Conservation (phyloP, 2,888 invertebrate genomes). For the Drosophila mulleri region DNA sequence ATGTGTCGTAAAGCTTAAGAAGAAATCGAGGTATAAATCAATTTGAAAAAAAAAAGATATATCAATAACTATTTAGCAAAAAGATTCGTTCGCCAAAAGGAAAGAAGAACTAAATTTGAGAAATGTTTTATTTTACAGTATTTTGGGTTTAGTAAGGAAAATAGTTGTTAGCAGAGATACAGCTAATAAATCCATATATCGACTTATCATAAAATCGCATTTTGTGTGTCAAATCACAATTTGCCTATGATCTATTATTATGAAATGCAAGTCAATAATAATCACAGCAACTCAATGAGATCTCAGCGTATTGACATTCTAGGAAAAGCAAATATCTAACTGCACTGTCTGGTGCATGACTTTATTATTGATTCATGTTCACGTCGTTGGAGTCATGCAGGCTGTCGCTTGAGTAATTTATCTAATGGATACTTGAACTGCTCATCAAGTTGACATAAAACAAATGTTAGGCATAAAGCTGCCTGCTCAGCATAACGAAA, state of each 20-base stretch:
- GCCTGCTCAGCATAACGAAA: slow-evolving; percentile 66
- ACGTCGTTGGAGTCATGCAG: slow-evolving; percentile 33
- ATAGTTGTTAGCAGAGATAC: too few species aligned
- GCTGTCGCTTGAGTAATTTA: slow-evolving; percentile 51
- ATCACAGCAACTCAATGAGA: background rate
- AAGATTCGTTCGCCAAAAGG: too few species aligned
- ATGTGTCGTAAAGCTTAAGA: background rate
- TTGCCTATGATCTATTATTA: too few species aligned
- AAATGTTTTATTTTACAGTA: too few species aligned
- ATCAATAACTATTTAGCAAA: too few species aligned
- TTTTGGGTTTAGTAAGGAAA: too few species aligned
- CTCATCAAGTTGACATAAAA: slow-evolving; percentile 73
- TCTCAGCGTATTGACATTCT: too few species aligned
- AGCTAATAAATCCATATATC: too few species aligned
- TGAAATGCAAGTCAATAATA: background rate
- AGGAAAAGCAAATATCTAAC: slow-evolving; percentile 5
- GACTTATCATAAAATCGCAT: too few species aligned
- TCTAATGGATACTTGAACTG: slow-evolving; percentile 70
- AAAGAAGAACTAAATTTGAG: too few species aligned
- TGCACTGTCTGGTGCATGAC: slow-evolving; percentile 30
- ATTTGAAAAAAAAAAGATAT: background rate
- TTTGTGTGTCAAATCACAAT: too few species aligned
- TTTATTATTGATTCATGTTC: slow-evolving; percentile 47
- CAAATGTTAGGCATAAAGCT: slow-evolving; percentile 62
- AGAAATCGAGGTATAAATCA: background rate